Percentiles rank a stretch among this genome's conserved stretches.
phyloP scores from a whole-genome alignment of 1,140 invertebrate genomes.

The Pogonomyrmex barbatus region DNA sequence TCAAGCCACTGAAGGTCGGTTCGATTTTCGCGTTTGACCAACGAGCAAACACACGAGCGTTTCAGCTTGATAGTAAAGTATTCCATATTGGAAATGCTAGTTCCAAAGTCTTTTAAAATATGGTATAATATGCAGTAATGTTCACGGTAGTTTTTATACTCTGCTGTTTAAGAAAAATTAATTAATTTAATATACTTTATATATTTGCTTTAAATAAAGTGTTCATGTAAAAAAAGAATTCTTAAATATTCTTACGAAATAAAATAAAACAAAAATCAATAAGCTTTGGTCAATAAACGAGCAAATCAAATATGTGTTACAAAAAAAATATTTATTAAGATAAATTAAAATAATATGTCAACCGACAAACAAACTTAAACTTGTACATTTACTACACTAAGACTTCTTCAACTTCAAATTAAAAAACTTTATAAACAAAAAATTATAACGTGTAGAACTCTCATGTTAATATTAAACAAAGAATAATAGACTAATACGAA shows the following conservation, averaged over 20 bases:
- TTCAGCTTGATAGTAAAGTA: neutral
- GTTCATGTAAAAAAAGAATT: neutral
- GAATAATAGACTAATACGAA: too few relatives aligned
- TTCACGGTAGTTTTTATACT: neutral
- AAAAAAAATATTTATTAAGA: too few relatives aligned
- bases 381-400: too few relatives aligned
- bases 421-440: too few relatives aligned
- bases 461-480: too few relatives aligned
- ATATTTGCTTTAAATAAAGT: neutral
- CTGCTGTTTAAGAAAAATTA: neutral
- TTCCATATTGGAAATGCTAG: constrained; percentile 8
- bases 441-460: too few relatives aligned
- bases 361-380: too few relatives aligned
- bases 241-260: neutral
- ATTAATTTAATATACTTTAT: neutral
- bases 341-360: too few relatives aligned
- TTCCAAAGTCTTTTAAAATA: neutral
- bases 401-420: too few relatives aligned
- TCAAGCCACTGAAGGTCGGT: neutral
- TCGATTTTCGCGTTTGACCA: constrained; percentile 28
- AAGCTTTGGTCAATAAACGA: too few relatives aligned
- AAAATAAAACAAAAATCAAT: neutral
- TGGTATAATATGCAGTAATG: neutral
- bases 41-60: neutral
- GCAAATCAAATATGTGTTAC: too few relatives aligned